phyloP scores from a whole-genome alignment of 2,113 vertebrate genomes.

The Chrysochloris asiatica region DNA sequence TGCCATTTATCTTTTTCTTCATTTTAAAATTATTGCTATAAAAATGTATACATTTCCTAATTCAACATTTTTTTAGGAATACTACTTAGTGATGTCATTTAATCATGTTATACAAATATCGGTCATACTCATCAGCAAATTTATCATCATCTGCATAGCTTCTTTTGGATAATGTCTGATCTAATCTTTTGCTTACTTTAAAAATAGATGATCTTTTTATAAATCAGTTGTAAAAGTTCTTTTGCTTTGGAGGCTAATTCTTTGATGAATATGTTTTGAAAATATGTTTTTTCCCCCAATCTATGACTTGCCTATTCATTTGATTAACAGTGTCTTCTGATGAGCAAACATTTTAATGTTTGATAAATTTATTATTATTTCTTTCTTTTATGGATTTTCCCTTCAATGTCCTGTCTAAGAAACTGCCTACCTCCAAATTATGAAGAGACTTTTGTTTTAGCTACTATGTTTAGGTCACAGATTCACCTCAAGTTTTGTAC shows the following conservation, averaged over 20 bases:
- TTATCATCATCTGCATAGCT: no score
- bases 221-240: not conserved
- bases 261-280: constrained; percentile 1
- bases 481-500: not conserved
- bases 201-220: constrained; percentile 1
- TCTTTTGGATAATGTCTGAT: not conserved
- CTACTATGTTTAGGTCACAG: not conserved
- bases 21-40: no score
- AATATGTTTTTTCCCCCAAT: not conserved
- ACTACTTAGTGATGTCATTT: no score
- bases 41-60: no score
- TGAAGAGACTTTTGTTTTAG: not conserved
- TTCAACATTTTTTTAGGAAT: no score
- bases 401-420: not conserved
- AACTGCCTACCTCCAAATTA: not conserved
- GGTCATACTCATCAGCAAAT: no score
- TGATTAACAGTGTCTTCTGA: not conserved
- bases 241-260: not conserved
- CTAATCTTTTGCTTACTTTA: not conserved
- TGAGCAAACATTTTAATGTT: not conserved
- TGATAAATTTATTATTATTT: not conserved
- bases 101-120: no score
- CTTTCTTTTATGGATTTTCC: not conserved
- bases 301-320: not conserved
- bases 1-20: no score